Conservation (phyloP, 2,888 invertebrate species). For the Resseliella maxima region DNA sequence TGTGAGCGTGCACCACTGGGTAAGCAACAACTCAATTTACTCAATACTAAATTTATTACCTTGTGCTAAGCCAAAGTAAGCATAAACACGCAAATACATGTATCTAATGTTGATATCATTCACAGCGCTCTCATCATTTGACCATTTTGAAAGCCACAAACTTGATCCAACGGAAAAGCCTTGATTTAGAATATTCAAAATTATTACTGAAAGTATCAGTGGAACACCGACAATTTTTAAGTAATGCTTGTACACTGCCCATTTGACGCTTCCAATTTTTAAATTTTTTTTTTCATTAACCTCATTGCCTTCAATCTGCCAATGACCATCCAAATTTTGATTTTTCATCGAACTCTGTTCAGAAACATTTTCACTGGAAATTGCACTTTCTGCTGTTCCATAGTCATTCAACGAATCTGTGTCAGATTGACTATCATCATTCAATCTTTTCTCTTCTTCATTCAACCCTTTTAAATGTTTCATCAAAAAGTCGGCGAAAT, state of each 20-base stretch:
- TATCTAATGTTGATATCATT: slow-evolving; percentile 74
- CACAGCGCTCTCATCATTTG: slow-evolving; percentile 74
- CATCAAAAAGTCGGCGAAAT: slow-evolving; percentile 85
- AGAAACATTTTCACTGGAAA: slow-evolving; percentile 56
- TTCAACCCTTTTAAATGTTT: slow-evolving; percentile 81
- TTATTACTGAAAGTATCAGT: slow-evolving; percentile 77
- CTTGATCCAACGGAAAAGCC: slow-evolving; percentile 88
- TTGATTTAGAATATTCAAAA: slow-evolving; percentile 85
- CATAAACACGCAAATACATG: slow-evolving; percentile 90
- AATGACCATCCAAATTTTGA: slow-evolving; percentile 67
- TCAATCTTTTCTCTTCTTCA: slow-evolving; percentile 71
- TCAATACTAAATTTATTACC: too few species aligned
- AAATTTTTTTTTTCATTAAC: slow-evolving; percentile 91
- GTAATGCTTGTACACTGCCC: slow-evolving; percentile 89
- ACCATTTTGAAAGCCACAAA: slow-evolving; percentile 86
- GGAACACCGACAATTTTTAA: slow-evolving; percentile 84
- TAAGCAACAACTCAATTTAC: too few species aligned
- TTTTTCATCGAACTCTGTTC: slow-evolving; percentile 65
- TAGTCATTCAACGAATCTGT: slow-evolving; percentile 70
- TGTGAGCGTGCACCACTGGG: not conserved
- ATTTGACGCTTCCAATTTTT: slow-evolving; percentile 92
- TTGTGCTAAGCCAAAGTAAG: slow-evolving; percentile 87
- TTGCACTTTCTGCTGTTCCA: slow-evolving; percentile 62
- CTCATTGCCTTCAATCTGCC: slow-evolving; percentile 64
- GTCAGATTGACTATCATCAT: slow-evolving; percentile 78